Conservation (phyloP, 2,888 invertebrate species). For the Piscicola geometra region DNA sequence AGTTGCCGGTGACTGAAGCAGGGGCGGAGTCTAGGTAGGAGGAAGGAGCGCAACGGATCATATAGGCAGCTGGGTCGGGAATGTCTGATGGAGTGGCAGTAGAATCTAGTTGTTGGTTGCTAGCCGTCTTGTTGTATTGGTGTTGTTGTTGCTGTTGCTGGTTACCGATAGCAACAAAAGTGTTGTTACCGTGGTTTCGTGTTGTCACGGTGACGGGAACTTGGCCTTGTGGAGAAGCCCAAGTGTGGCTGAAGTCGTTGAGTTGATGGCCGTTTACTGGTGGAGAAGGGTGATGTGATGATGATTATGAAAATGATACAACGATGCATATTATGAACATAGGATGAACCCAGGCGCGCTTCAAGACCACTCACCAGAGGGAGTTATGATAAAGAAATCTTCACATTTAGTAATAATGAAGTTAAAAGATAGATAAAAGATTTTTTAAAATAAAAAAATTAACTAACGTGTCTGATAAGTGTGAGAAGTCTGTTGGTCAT, state of each 20-base stretch:
- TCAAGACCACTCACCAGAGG: too few relatives aligned
- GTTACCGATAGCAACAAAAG: background rate
- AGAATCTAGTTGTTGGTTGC: conserved; percentile 43
- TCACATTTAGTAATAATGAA: too few relatives aligned
- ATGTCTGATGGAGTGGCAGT: conserved; percentile 61
- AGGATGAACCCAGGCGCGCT: too few relatives aligned
- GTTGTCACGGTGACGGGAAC: background rate
- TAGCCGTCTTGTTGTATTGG: background rate
- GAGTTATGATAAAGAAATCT: too few relatives aligned
- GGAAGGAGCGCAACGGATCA: conserved; percentile 33
- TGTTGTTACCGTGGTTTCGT: background rate
- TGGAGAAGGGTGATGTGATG: background rate
- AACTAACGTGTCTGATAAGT: conserved; percentile 37
- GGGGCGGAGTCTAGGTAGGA: background rate
- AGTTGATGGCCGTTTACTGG: conserved; percentile 20
- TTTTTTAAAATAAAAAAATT: too few relatives aligned
- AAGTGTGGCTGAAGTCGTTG: conserved; percentile 21
- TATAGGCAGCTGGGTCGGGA: conserved; percentile 37
- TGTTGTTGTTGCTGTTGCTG: background rate
- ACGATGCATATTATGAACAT: background rate
- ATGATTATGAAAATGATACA: too few relatives aligned
- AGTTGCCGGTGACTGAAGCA: background rate
- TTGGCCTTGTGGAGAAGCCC: conserved; percentile 11
- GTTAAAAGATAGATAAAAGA: too few relatives aligned
- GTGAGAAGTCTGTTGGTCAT: conserved; percentile 33